Base-by-base conservation (phyloP, 1,140 invertebrate species). In the Camponotus pennsylvanicus region DNA sequence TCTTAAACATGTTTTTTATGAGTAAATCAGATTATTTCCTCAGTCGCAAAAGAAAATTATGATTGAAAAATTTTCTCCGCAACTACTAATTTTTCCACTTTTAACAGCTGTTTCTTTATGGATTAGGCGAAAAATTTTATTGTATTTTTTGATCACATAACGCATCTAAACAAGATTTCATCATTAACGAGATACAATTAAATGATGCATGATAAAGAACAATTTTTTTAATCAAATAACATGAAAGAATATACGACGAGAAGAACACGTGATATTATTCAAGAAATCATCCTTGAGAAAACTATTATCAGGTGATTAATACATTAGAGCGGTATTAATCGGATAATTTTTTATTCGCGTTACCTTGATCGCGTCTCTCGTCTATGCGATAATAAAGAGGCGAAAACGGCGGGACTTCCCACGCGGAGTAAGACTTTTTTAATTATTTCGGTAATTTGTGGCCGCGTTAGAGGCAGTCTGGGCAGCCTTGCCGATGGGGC, bases 391-490 rank as follows among this genome's bases (percentile, higher is more conserved):
- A 55, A 61, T 82, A 59, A 82, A 80, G 45, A 55, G 34, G 15
- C 49, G 15, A 57, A 42, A 45, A 40, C 27, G 15, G 84, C 88
- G 84, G 82, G 82, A 86, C 93, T 94, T 95, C 93, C 93, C 94
- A 94, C 93, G 93, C 89, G 80, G 70, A 63, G 63, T 79, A 90
- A 89, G 82, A 92, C 88, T 94, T 94, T 49, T 93, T 94, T 95
- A 94, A 95, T 94, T 94, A 94, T 95, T 94, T 94, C 87, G 90
- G 93, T 95, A 94, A 94, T 94, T 94, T 94, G 93, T 92, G 91
- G 93, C 85, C 89, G 92, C 88, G 91, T 78, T 86, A 78, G 73
- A 75, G 64, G 27, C n/a, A 49, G 89, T 88, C 86, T 85, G 86
- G 27, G 86, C 91, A 86, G 90, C 64, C 71, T 85, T 85, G 88